Base-by-base conservation (phyloP, 2,797 vertebrate species). In the Myotis planiceps region DNA sequence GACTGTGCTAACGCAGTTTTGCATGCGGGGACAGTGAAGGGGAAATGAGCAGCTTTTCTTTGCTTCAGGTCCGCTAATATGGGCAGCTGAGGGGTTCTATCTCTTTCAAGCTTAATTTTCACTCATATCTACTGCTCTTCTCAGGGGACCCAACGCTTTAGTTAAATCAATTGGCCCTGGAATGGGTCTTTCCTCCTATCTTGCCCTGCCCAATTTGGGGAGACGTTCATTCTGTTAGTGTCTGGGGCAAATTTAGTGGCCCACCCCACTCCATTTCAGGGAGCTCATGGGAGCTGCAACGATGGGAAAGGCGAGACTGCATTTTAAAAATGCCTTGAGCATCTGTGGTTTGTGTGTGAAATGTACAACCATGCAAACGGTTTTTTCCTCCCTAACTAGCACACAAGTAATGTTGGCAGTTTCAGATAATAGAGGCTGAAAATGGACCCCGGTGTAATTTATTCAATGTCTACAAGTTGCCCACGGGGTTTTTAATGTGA, bases 371-470 rank as follows among this genome's bases (percentile, higher is more conserved):
- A 96, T 55, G 76, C 42, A 88, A 88, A 51, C 13, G 4, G 5
- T 84, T 37, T 47, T 76, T 60, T 58, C 96, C 68, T 19, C 51
- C 4, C 49, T 86, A 87, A 86, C 96, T 95, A 91, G 65, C 18
- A 49, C 93, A 27, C 29, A 71, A 96, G 85, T 93, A 89, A 87
- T 63, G 79, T 83, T 58, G 74, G 76, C 92, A 13, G 55, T 95
- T 97, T 93, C 92, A 45, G 72, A 92, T 95, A 95, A 96, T 51
- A 68, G 95, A 97, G 69, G 92, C 83, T 97, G 94, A 95, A 97
- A 96, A 96, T 94, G 87, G 34, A 96, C 96, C 90, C 83, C 5
- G n/a, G 88, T 80, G 90, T 86, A 78, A 76, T 97, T 97, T 94
- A 93, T 19, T 96, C 72, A 49, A 92, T 83, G 66, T 89, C 97